Conservation (phyloP, 2,113 vertebrate genomes). For the Equus quagga region DNA sequence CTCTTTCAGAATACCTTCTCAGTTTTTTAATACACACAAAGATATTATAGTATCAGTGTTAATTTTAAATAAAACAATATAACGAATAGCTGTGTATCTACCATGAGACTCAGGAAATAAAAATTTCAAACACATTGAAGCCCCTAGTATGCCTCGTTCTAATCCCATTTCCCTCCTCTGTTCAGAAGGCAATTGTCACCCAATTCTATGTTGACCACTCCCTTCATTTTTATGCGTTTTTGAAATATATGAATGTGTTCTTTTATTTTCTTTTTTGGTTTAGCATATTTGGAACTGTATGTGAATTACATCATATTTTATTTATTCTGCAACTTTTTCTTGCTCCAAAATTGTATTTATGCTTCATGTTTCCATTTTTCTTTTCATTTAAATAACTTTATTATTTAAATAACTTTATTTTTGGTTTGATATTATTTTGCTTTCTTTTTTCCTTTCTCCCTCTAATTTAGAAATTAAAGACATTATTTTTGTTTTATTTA, state of each 20-base stretch:
- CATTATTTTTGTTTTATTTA: not conserved
- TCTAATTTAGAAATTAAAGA: not conserved
- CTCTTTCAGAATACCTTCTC: not conserved
- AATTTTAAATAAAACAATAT: not conserved
- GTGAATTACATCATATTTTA: not conserved
- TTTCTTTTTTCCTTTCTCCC: not conserved
- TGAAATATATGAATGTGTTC: not conserved
- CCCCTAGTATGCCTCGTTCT: too few species aligned
- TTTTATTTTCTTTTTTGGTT: not conserved
- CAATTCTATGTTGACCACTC: not conserved
- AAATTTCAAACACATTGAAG: too few species aligned
- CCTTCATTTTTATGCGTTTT: not conserved
- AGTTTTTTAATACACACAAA: not conserved
- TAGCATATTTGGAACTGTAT: not conserved
- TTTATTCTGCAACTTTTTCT: not conserved
- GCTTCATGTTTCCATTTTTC: not conserved
- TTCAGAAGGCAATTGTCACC: too few species aligned
- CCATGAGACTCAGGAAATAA: not conserved
- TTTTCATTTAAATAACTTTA: not conserved
- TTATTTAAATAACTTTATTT: not conserved
- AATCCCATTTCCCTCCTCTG: not conserved
- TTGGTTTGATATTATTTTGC: not conserved
- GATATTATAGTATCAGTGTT: not conserved
- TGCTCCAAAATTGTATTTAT: not conserved
- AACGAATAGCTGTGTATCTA: not conserved